Evolutionary conservation across 2,113 vertebrate species (phyloP).

Genomic region (Colius striatus): DNA sequence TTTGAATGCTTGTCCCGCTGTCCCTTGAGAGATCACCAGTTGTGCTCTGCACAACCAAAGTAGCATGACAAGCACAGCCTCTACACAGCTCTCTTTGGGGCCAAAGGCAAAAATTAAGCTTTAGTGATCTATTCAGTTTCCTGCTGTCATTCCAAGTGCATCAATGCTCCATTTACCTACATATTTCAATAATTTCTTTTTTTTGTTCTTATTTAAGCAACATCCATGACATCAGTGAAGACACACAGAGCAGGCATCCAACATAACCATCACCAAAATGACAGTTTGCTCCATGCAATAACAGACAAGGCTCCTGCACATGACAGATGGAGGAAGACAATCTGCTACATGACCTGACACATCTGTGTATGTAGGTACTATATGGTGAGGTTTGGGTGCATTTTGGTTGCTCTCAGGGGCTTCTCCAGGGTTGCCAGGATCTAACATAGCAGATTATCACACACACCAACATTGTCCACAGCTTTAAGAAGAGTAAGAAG

Average conservation of each 20-base stretch:
- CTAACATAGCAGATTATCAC: neutral
- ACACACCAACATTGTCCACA: neutral
- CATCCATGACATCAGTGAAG: neutral
- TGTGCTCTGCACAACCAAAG: neutral
- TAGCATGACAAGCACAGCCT: neutral
- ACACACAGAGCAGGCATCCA: neutral
- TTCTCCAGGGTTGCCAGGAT: neutral
- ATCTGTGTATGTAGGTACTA: accelerated
- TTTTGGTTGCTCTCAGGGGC: neutral
- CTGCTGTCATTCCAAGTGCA: neutral
- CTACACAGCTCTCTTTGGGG: neutral
- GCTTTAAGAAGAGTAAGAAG: neutral
- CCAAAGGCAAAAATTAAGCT: neutral
- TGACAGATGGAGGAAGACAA: neutral
- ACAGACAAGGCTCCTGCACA: accelerated
- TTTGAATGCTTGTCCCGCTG: neutral
- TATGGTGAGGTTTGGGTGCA: neutral
- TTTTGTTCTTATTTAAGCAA: neutral
- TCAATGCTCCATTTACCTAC: neutral
- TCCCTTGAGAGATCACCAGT: neutral
- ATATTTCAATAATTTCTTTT: neutral
- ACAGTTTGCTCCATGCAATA: neutral
- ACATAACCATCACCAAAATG: neutral
- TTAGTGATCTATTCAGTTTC: neutral
- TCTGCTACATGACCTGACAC: accelerated